Conservation (phyloP, 92 coral and sea anemone genomes). For the Epizoanthus scotinus region DNA sequence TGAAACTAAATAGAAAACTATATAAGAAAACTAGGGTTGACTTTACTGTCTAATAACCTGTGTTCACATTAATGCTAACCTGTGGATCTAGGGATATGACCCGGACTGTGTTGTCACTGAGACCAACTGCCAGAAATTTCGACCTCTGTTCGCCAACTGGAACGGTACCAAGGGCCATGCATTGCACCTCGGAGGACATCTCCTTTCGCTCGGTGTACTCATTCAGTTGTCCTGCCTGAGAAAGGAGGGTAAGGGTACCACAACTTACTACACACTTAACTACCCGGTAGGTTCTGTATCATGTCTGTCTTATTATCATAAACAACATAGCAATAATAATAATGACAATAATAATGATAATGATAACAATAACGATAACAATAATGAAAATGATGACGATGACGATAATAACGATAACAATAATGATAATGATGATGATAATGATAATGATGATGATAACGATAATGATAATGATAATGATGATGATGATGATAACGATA, state of each 20-base stretch:
- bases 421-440: background rate
- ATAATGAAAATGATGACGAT: no score
- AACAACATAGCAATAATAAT: conserved; percentile 24
- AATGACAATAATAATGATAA: background rate
- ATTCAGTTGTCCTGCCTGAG: conserved; percentile 92
- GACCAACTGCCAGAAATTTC: conserved; percentile 94
- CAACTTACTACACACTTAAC: background rate
- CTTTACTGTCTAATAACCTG: no score
- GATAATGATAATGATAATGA: no score
- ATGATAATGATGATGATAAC: background rate
- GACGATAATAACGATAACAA: background rate
- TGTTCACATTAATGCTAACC: conserved; percentile 41
- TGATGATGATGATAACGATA: background rate
- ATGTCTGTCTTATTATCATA: conserved; percentile 69
- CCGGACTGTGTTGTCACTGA: conserved; percentile 96
- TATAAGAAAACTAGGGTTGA: no score
- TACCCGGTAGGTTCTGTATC: conserved; percentile 6
- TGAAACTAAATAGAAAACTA: background rate
- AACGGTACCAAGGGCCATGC: conserved; percentile 98
- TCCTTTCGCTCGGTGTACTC: conserved; percentile 98
- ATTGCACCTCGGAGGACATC: conserved; percentile 98
- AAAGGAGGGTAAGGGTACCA: background rate
- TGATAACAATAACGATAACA: background rate
- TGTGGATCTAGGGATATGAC: conserved; percentile 98
- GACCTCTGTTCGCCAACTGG: conserved; percentile 96